phyloP scores from a whole-genome alignment of 2,888 invertebrate genomes.

The Cosmopolites sordidus region DNA sequence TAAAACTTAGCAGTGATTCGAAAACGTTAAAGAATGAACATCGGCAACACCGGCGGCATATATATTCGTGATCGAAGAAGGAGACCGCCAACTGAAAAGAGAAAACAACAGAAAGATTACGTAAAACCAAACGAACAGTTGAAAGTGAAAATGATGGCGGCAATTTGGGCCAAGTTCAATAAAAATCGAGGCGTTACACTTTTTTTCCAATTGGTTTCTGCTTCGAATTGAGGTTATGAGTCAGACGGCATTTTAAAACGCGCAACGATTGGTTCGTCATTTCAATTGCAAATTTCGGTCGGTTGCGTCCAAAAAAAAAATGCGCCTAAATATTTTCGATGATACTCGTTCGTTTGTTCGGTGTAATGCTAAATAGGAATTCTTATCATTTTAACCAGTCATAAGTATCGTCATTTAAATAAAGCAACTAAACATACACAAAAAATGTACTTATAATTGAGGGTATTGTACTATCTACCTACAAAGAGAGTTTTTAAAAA shows the following conservation, averaged over 20 bases:
- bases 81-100: background rate
- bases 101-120: background rate
- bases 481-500: no score
- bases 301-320: constrained; percentile 8
- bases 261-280: constrained; percentile 8
- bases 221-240: constrained; percentile 16
- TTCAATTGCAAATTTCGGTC: constrained; percentile 9
- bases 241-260: constrained; percentile 15
- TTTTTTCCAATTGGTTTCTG: constrained; percentile 17
- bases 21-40: no score
- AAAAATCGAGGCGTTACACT: constrained; percentile 28
- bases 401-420: no score
- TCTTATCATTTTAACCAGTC: no score
- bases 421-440: no score
- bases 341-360: background rate
- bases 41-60: constrained; percentile 13
- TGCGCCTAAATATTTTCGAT: background rate
- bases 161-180: constrained; percentile 46
- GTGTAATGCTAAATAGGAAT: no score
- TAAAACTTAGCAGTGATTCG: no score
- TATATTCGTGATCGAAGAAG: constrained; percentile 11
- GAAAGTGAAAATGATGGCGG: constrained; percentile 44
- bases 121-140: constrained; percentile 19
- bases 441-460: no score
- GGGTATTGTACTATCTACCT: no score